Evolutionary conservation across 2,113 vertebrate genomes (phyloP).

Genomic region (Clarias magur): DNA sequence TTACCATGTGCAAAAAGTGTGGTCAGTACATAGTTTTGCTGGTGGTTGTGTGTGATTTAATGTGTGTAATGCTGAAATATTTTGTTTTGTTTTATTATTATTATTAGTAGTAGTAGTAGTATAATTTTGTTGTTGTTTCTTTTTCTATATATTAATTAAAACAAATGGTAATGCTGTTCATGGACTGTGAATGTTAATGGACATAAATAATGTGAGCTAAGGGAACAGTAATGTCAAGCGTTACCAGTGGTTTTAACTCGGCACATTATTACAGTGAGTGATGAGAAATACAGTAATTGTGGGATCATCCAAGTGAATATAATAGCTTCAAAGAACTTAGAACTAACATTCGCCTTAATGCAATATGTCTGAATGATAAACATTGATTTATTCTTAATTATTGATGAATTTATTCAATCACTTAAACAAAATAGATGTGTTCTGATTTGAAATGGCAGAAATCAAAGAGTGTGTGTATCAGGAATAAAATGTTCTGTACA

Average conservation of each 20-base stretch:
- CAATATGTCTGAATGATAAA: not conserved
- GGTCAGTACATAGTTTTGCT: no score
- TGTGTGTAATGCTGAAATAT: no score
- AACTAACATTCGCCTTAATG: no score
- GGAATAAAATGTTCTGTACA: not conserved
- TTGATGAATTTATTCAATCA: not conserved
- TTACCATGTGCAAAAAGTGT: no score
- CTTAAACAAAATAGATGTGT: not conserved
- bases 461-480: not conserved
- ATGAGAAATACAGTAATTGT: conserved; percentile 5
- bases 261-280: not conserved
- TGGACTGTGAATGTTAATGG: not conserved
- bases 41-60: no score
- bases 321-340: not conserved
- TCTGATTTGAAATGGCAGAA: conserved; percentile 7
- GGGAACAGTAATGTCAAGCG: conserved; percentile 1
- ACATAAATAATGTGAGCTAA: not conserved
- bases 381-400: not conserved
- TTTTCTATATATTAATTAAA: not conserved
- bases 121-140: no score
- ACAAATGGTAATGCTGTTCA: not conserved
- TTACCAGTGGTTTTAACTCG: not conserved
- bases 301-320: not conserved
- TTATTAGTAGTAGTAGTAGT: no score
- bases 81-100: no score